A percentile compares a stretch with the other conserved stretches of the same genome.
These are phyloP conservation scores for Drosophila maculinotata DNA, from an alignment of 2,888 invertebrate genomes.

Conservation along the genomic window DNA sequence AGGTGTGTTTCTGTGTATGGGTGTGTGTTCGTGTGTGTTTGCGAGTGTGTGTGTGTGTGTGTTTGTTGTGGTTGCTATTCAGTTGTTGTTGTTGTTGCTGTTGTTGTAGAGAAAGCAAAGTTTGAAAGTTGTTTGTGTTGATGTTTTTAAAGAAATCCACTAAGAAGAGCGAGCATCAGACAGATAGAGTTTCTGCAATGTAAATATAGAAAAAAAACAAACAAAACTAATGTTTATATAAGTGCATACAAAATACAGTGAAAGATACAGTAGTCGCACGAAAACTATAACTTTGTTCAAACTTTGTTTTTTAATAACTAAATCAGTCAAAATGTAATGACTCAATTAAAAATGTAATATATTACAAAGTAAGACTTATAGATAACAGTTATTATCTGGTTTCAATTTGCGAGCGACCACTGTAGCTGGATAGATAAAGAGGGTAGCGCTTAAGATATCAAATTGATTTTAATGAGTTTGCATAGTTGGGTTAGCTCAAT, in stretches of 20 bases:
- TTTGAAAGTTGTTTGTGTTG: conserved; percentile 51
- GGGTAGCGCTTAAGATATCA: conserved; percentile 24
- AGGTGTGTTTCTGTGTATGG: conserved; percentile 11
- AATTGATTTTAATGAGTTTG: conserved; percentile 51
- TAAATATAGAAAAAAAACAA: conserved; percentile 42
- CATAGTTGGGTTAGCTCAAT: conserved; percentile 38
- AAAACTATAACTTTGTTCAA: not conserved
- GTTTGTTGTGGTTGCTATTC: conserved; percentile 25
- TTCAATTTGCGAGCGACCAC: not conserved
- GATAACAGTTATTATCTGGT: too few species aligned
- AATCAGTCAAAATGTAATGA: too few species aligned
- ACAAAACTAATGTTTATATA: conserved; percentile 30
- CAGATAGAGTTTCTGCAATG: conserved; percentile 69
- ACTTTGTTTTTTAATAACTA: too few species aligned
- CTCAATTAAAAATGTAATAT: too few species aligned
- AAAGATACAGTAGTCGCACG: not conserved
- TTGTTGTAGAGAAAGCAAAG: conserved; percentile 56
- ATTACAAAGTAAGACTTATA: too few species aligned
- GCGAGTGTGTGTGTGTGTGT: conserved; percentile 23
- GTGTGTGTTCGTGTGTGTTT: not conserved
- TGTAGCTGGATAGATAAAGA: conserved; percentile 7
- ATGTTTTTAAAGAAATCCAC: conserved; percentile 69
- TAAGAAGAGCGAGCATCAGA: conserved; percentile 70
- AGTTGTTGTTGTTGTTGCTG: conserved; percentile 18
- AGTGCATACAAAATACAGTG: conserved; percentile 5